phyloP scores from a whole-genome alignment of 2,113 vertebrate genomes.

The Gallinago media region DNA sequence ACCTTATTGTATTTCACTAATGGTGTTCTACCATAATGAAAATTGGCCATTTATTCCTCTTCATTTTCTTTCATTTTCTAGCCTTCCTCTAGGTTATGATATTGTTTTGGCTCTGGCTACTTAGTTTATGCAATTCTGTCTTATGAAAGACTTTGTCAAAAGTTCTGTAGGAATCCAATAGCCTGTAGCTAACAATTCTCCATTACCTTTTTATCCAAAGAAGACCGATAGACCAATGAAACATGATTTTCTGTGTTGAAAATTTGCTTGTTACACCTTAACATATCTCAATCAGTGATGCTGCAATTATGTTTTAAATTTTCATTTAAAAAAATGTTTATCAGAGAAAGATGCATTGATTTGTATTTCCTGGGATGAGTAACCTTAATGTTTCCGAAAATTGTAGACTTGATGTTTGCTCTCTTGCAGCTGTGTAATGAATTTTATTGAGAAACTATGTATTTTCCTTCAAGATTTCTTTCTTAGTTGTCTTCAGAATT shows the following conservation, averaged over 20 bases:
- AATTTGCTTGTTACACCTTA: background rate
- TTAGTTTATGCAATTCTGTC: slow-evolving; percentile 15
- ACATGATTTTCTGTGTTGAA: background rate
- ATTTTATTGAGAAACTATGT: background rate
- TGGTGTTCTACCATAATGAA: background rate
- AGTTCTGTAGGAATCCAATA: background rate
- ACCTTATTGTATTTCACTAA: background rate
- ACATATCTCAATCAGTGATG: background rate
- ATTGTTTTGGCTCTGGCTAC: background rate
- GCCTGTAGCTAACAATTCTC: background rate
- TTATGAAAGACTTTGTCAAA: slow-evolving; percentile 6
- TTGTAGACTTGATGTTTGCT: background rate
- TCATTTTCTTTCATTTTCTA: background rate
- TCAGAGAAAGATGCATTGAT: slow-evolving; percentile 24
- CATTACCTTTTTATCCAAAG: background rate
- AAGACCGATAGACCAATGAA: background rate
- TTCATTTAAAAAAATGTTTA: slow-evolving; percentile 22
- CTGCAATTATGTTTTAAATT: slow-evolving; percentile 37
- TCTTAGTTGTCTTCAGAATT: background rate
- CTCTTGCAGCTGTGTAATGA: background rate
- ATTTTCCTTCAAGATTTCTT: background rate
- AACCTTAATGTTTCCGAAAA: background rate
- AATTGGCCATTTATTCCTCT: slow-evolving; percentile 5
- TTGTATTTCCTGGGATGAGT: background rate
- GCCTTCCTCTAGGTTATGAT: background rate